Base-by-base conservation (phyloP, 2,888 invertebrate genomes). In the Eupeodes luniger region DNA sequence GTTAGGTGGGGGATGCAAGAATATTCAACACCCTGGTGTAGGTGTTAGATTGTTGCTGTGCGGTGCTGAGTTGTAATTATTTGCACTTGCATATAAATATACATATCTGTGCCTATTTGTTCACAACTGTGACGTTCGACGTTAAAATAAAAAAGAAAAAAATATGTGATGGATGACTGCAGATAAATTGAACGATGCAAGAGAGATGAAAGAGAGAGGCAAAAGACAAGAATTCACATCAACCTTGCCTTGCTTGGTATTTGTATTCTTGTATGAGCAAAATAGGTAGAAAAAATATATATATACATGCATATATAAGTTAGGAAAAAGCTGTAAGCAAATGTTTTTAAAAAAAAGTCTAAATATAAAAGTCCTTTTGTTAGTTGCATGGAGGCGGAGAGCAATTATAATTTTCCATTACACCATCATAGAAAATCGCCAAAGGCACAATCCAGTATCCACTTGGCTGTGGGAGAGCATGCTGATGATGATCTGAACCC, bases 401-500 rank as follows among this genome's bases (percentile, higher is more conserved):
- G 85, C 82, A 86, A 86, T 86, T 86, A 82, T 86, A 86, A 86
- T 86, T 86, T 86, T 86, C 79, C 86, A 82, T 86, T 86, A 83
- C 86, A 66, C 66, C 66, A 66, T 66, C 83, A 83, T 79, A 70
- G 62, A 79, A 79, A 75, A 82, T 75, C 62, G 82, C 86, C 83
- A 82, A 79, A 75, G 86, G 79, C 79, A 61, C 79, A 82, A 82
- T 70, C 55, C 27, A 57, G 16, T 16, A 57, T 57, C 51, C 64
- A 75, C 69, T 70, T 59, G 53, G 79, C 64, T 79, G 53, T 82
- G 75, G 47, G 66, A 53, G 44, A 59, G 59, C 47, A 59, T 49
- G 59, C 72, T 59, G 57, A 55, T 70, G 51, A 10, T 51, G 55
- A 44, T 40, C 36, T 40, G 40, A 1, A 40, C 40, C 40, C 9